phyloP scores from a whole-genome alignment of 2,113 vertebrate genomes.

The Pomatostomus ruficeps region DNA sequence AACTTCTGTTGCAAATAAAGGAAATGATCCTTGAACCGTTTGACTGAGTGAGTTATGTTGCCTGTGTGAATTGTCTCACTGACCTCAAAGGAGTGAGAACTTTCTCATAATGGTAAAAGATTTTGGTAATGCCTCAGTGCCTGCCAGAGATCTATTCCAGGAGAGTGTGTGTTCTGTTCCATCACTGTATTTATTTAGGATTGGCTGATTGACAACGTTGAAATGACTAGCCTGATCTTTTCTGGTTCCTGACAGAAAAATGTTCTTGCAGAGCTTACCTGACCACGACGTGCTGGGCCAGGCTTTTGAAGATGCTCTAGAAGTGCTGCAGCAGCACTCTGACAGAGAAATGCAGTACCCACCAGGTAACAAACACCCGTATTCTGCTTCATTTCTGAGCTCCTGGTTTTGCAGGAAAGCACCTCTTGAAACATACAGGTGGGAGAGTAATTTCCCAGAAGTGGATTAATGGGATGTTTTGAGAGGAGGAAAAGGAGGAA shows the following conservation, averaged over 20 bases:
- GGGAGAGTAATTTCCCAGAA: background rate
- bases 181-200: background rate
- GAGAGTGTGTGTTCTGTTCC: background rate
- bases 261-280: slow-evolving; percentile 71
- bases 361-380: slow-evolving; percentile 63
- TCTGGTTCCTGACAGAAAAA: background rate
- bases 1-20: background rate
- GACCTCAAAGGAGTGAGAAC: background rate
- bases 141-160: background rate
- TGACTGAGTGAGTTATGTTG: background rate
- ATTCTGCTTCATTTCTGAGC: background rate
- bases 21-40: slow-evolving; percentile 10
- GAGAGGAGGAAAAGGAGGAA: background rate
- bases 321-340: slow-evolving; percentile 90
- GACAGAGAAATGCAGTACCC: slow-evolving; percentile 67
- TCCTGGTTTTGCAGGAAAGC: background rate
- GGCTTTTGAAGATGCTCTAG: slow-evolving; percentile 89
- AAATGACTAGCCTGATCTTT: background rate
- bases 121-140: background rate
- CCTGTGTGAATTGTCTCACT: background rate
- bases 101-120: background rate
- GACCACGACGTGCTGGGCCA: slow-evolving; percentile 85
- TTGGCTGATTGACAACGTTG: background rate
- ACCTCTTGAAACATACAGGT: background rate
- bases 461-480: background rate